These are phyloP conservation scores for Caenorhabditis briggsae DNA, from an alignment of 1,140 invertebrate genomes.

Conservation along the genomic window DNA sequence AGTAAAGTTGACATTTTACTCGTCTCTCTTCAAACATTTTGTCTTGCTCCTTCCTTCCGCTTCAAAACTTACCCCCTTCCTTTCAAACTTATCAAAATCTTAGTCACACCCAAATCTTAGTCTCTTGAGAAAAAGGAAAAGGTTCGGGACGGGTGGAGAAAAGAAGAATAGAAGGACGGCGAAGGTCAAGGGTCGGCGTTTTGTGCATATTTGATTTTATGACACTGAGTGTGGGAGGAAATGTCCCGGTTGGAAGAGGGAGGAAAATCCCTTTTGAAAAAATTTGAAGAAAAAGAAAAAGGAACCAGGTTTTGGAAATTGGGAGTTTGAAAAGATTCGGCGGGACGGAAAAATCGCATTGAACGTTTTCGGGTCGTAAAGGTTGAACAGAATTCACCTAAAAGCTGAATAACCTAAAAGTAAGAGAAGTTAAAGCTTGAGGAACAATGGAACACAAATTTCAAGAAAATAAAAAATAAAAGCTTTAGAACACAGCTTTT, in stretches of 20 bases:
- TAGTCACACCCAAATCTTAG: background rate
- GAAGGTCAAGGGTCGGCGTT: conserved; percentile 47
- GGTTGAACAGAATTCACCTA: too few relatives aligned
- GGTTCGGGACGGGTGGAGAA: background rate
- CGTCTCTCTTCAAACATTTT: too few relatives aligned
- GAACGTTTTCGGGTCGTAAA: too few relatives aligned
- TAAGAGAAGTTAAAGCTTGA: too few relatives aligned
- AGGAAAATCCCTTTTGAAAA: background rate
- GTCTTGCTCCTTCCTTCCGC: background rate
- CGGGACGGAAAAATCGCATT: background rate
- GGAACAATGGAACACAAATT: too few relatives aligned
- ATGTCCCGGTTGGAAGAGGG: background rate
- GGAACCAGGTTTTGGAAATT: too few relatives aligned
- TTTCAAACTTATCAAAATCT: conserved; percentile 44
- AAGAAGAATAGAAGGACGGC: background rate
- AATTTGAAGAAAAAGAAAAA: too few relatives aligned
- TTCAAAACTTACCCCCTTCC: background rate
- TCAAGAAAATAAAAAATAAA: too few relatives aligned
- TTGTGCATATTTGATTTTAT: conserved; percentile 55
- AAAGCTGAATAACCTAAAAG: too few relatives aligned
- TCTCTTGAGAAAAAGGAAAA: conserved; percentile 30
- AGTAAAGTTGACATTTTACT: conserved; percentile 11
- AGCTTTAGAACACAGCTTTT: too few relatives aligned
- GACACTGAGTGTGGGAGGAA: conserved; percentile 23
- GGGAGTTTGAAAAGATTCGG: background rate